Conservation (phyloP, 2,113 vertebrate genomes). For the Pelusios castaneus region DNA sequence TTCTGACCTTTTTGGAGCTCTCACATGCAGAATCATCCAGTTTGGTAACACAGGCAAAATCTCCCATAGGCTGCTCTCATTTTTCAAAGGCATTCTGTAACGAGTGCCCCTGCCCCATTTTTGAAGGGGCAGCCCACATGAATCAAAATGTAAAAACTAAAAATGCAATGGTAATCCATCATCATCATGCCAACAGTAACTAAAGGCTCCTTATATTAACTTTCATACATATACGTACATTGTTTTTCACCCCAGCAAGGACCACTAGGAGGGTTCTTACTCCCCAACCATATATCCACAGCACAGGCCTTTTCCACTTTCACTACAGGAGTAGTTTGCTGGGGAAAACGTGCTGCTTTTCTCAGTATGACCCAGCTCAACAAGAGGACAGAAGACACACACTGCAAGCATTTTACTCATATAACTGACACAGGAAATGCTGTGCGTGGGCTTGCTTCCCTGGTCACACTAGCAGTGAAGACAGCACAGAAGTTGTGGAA, state of each 20-base stretch:
- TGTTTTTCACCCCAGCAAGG: background rate
- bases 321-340: background rate
- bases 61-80: background rate
- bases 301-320: background rate
- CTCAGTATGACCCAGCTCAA: background rate
- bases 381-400: accelerated
- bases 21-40: background rate
- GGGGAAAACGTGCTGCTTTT: background rate
- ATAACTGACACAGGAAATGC: background rate
- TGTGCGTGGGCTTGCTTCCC: background rate
- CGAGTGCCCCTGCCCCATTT: background rate
- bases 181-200: background rate
- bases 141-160: background rate
- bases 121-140: background rate
- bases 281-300: background rate
- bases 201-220: background rate
- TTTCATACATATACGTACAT: background rate
- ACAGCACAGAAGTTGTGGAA: background rate
- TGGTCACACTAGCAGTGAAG: background rate
- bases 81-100: background rate
- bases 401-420: background rate
- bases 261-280: background rate
- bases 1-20: background rate
- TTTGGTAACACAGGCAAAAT: background rate
- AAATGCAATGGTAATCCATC: background rate